Evolutionary conservation across 2,113 vertebrate genomes (phyloP), one percentile per base, ranked within the genome.

Genomic region (Channa argus): DNA sequence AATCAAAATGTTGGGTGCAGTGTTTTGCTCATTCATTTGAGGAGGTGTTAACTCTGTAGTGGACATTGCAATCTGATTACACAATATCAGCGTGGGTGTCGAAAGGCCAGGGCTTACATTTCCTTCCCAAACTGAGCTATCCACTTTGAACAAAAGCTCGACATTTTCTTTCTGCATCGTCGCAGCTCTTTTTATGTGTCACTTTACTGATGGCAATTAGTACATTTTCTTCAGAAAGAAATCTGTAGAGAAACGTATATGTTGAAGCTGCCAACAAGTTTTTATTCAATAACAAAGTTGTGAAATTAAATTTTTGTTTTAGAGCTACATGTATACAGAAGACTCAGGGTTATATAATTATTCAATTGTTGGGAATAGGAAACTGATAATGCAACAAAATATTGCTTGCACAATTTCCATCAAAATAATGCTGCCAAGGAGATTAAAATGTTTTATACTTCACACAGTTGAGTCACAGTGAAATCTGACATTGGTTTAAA

Each of bases 31-130:
- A 58, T 72, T 84, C 72, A 73, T 80, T 67, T 67, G 82, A 88
- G 81, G 79, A 83, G 82, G 78, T 81, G 84, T 83, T 71, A 61
- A 82, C 59, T 73, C 43, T 68, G 74, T 58, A 88, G 86, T 90
- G 88, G 82, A 87, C 79, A 63, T 63, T 79, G 77, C 72, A 79
- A 69, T 76, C 56, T 86, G 80, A 88, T 90, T 91, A 81, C 67
- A 74, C 75, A 76, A 74, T 53, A 64, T 68, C 58, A 8, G 69
- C 43, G 80, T 82, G 61, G 71, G 80, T 72, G 83, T 88, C 83
- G 71, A 72, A 89, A 85, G 74, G 80, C 77, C 66, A 56, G n/a
- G 49, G 71, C 69, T 69, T 61, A 71, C 53, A 65, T 82, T 83
- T 83, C 79, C 78, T 63, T 69, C 39, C 59, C 36, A 46, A 85